phyloP scores from a whole-genome alignment of 2,888 invertebrate genomes.

The Chydorus sphaericus region DNA sequence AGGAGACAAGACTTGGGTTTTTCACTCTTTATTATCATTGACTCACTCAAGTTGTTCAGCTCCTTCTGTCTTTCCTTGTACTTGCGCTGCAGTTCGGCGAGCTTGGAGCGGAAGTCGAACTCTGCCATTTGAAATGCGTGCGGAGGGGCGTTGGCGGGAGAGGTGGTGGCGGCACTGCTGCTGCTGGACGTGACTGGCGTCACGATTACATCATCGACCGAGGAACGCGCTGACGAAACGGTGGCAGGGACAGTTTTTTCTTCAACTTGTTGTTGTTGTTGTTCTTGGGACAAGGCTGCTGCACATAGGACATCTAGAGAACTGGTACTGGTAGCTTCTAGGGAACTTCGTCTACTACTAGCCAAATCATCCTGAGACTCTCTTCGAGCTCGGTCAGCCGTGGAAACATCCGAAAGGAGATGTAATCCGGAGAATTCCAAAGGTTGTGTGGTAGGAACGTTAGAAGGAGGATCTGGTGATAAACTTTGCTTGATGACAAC shows the following conservation, averaged over 20 bases:
- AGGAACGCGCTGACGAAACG: too few species aligned
- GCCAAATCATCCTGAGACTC: too few species aligned
- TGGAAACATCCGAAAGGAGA: slow-evolving; percentile 2
- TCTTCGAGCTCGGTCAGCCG: too few species aligned
- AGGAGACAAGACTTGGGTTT: neutral
- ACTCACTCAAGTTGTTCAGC: slow-evolving; percentile 29
- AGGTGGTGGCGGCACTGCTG: neutral
- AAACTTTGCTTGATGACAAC: too few species aligned
- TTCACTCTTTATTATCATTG: neutral
- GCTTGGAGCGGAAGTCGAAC: slow-evolving; percentile 60
- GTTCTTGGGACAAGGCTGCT: slow-evolving; percentile 1
- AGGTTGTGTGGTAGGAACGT: too few species aligned
- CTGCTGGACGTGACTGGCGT: neutral
- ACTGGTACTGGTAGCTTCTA: too few species aligned
- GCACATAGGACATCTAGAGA: slow-evolving; percentile 10
- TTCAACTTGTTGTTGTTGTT: too few species aligned
- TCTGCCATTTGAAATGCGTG: slow-evolving; percentile 42
- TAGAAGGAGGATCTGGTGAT: too few species aligned
- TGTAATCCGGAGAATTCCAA: slow-evolving; percentile 7
- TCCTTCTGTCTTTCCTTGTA: slow-evolving; percentile 69
- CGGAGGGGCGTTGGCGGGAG: neutral
- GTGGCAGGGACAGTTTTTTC: too few species aligned
- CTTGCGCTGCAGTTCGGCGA: slow-evolving; percentile 65
- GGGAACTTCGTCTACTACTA: too few species aligned
- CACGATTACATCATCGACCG: too few species aligned